Conservation (phyloP, 2,797 vertebrate genomes). For the Setipinna tenuifilis region DNA sequence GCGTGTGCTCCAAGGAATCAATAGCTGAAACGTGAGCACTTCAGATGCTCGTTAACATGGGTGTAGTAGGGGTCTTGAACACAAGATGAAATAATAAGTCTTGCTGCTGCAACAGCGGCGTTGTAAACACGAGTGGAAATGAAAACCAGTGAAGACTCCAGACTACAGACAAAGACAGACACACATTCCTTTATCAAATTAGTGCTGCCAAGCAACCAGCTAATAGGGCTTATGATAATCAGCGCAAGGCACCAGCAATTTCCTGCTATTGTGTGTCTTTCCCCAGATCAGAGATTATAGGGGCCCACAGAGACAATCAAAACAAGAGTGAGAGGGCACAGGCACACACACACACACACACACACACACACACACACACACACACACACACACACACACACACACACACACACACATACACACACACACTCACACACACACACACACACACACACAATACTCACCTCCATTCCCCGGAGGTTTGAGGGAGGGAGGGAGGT, state of each 20-base stretch:
- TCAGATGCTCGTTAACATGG: neutral
- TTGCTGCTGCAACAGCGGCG: too few species aligned
- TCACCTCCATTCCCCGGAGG: neutral
- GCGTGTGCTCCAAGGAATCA: neutral
- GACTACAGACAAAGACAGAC: neutral
- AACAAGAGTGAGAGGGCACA: neutral
- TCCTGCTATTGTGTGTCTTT: slow-evolving; percentile 17
- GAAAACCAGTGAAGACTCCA: neutral
- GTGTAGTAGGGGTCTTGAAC: neutral
- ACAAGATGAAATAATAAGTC: too few species aligned
- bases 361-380: too few species aligned
- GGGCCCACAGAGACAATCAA: neutral
- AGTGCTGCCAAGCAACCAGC: slow-evolving; percentile 11
- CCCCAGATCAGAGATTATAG: neutral
- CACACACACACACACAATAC: neutral
- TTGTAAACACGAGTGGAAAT: too few species aligned
- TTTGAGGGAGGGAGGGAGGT: neutral
- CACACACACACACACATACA: too few species aligned
- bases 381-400: too few species aligned
- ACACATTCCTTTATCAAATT: slow-evolving; percentile 10
- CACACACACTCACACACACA: too few species aligned
- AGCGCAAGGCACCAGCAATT: slow-evolving; percentile 11
- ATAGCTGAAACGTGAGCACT: neutral
- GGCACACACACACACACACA: neutral
- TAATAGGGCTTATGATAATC: slow-evolving; percentile 15